Percentiles rank a stretch among this genome's conserved stretches.
Conservation (phyloP, 1,140 invertebrate species). For the Nephila pilipes region DNA sequence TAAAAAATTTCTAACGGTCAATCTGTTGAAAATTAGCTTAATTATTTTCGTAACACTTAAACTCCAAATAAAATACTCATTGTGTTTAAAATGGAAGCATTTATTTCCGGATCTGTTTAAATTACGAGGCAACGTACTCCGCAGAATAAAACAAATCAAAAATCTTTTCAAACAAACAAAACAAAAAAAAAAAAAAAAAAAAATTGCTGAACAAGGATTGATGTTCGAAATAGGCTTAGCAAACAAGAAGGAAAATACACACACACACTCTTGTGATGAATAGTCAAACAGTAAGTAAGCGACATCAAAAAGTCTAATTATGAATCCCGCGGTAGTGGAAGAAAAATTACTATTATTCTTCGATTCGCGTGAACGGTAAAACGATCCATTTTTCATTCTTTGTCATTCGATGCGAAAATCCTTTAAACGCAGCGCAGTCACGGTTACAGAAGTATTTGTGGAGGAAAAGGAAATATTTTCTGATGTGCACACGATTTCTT, state of each 20-base stretch:
- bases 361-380: conserved; percentile 6
- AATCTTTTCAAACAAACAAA: background rate
- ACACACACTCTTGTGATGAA: background rate
- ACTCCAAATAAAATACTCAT: background rate
- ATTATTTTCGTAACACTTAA: no score
- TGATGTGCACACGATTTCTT: background rate
- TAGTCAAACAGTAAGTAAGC: background rate
- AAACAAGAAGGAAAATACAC: background rate
- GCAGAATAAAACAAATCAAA: background rate
- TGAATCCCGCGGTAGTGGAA: background rate
- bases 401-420: conserved; percentile 47
- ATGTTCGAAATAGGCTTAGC: background rate
- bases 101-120: conserved; percentile 6
- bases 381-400: conserved; percentile 42
- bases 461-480: conserved; percentile 25
- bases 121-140: conserved; percentile 1
- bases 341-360: background rate
- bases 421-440: conserved; percentile 30
- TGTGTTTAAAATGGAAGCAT: background rate
- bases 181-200: no score
- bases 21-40: no score
- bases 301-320: conserved; percentile 22
- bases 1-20: no score
- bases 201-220: no score
- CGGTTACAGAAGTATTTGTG: conserved; percentile 12